These are phyloP conservation scores for Zaprionus kolodkinae DNA, from an alignment of 1,140 invertebrate genomes.

Conservation along the genomic window DNA sequence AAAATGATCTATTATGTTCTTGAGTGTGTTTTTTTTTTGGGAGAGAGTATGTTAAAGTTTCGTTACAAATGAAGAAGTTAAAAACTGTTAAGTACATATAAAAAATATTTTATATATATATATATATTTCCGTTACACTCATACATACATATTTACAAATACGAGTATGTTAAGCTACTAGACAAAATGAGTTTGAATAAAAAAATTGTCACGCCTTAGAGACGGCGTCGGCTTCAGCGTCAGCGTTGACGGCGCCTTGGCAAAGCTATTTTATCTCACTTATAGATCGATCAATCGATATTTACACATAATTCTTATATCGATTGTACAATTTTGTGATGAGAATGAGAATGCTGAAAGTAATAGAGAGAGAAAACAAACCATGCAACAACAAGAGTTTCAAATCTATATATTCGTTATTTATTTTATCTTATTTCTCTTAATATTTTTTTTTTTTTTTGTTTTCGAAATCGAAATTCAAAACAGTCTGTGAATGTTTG, in stretches of 20 bases:
- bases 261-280: slow-evolving; percentile 31
- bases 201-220: not conserved
- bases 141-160: slow-evolving; percentile 44
- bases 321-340: slow-evolving; percentile 24
- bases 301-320: slow-evolving; percentile 9
- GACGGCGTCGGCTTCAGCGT: not conserved
- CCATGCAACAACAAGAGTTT: slow-evolving; percentile 52
- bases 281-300: slow-evolving; percentile 1
- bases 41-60: slow-evolving; percentile 1
- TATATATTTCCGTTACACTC: slow-evolving; percentile 12
- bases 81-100: slow-evolving; percentile 76
- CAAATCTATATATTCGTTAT: slow-evolving; percentile 39
- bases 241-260: not conserved
- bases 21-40: not conserved
- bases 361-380: slow-evolving; percentile 32
- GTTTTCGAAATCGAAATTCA: slow-evolving; percentile 21
- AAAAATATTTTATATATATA: slow-evolving; percentile 66
- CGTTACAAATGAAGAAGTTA: slow-evolving; percentile 60
- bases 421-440: slow-evolving; percentile 11
- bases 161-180: slow-evolving; percentile 19
- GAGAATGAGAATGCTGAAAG: slow-evolving; percentile 25
- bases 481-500: slow-evolving; percentile 44
- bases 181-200: slow-evolving; percentile 16
- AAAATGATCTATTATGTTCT: slow-evolving; percentile 33
- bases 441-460: slow-evolving; percentile 12